Base-by-base conservation (phyloP, 2,797 vertebrate species). In the Tapirus indicus region DNA sequence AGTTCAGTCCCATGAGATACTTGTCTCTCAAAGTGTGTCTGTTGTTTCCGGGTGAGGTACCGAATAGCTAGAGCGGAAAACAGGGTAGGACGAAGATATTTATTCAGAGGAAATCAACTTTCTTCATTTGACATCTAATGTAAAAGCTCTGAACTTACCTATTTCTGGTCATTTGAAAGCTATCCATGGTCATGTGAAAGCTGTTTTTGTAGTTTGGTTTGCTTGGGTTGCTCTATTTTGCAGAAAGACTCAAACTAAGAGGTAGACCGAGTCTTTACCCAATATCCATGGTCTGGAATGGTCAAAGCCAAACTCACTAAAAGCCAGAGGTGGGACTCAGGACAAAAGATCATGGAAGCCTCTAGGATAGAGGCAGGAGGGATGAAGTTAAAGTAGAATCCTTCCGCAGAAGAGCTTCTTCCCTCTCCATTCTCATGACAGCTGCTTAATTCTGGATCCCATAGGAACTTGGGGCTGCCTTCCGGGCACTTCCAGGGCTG, bases 121-220 rank as follows among this genome's bases (percentile, higher is more conserved):
- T 84, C 47, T 85, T 95, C 35, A 8, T 44, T 80, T 83, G 35
- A 35, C 8, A 29, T 21, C 69, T 92, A n/a, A 49, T 32, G 38
- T 20, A 56, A 85, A 88, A 85, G 14, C 16, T 35, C 27, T 75
- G 27, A 47, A 88, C 18, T 49, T 79, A 21, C 6, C 52, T 91
- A n/a, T 78, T 90, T 80, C 47, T 44, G 6, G 66, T 71, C 47
- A 35, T 88, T 82, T 86, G 56, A 91, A 96, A 91, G 62, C 21
- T 20, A 68, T 49, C 25, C 14, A 0, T 13, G 21, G 25, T 66
- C 27, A 66, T 7, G 4, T 79, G 87, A 58, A 66, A 93, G 25
- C 69, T 82, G 16, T 87, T 84, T 95, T 85, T 95, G 64, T 9
- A 75, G 27, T 91, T 92, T 41, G 13, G 29, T 87, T 58, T 86